phyloP scores from a whole-genome alignment of 2,113 vertebrate species.

The Phyllopteryx taeniolatus region DNA sequence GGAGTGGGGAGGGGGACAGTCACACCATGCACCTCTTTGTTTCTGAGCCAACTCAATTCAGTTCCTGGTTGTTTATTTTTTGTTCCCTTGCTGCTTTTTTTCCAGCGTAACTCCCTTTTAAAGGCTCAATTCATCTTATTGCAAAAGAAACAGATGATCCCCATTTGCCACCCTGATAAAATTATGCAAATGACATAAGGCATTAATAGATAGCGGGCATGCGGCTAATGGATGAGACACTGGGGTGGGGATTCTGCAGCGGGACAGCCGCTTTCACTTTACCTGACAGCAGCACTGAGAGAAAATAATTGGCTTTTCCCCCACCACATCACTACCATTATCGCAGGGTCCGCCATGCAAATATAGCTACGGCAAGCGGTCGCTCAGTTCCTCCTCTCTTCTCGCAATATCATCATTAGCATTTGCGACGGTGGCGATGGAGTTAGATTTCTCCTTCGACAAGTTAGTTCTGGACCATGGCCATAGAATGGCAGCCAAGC shows the following conservation, averaged over 20 bases:
- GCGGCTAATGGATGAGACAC: constrained; percentile 72
- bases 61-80: constrained; percentile 31
- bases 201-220: constrained; percentile 70
- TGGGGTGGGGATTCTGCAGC: constrained; percentile 57
- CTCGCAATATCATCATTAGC: constrained; percentile 63
- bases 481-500: constrained; percentile 14
- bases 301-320: constrained; percentile 73
- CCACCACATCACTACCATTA: constrained; percentile 18
- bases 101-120: constrained; percentile 31
- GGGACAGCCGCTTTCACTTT: constrained; percentile 72
- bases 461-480: constrained; percentile 42
- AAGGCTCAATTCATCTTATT: constrained; percentile 73
- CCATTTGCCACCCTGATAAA: constrained; percentile 74
- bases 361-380: background rate
- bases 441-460: constrained; percentile 64
- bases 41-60: constrained; percentile 46
- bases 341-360: constrained; percentile 3
- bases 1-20: constrained; percentile 5
- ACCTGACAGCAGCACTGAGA: constrained; percentile 74
- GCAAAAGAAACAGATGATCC: constrained; percentile 65
- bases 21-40: constrained; percentile 44
- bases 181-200: constrained; percentile 77
- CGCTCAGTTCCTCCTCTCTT: background rate
- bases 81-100: constrained; percentile 35
- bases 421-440: constrained; percentile 53